Conservation (phyloP, 2,113 vertebrate species). For the Corydoras sp. region DNA sequence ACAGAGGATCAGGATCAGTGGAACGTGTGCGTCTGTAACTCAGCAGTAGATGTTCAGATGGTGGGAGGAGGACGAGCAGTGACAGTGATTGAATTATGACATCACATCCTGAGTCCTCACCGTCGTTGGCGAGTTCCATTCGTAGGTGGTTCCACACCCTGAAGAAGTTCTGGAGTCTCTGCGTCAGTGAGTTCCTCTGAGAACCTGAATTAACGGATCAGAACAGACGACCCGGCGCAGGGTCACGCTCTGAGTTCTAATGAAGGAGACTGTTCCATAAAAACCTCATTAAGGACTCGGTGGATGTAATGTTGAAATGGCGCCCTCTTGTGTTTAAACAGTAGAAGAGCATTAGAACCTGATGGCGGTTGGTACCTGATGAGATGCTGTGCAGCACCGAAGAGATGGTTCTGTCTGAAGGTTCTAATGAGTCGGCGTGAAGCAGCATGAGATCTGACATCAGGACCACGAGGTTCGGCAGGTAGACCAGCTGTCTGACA, state of each 20-base stretch:
- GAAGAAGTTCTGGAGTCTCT: constrained; percentile 56
- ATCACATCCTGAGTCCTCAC: constrained; percentile 44
- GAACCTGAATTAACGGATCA: constrained; percentile 38
- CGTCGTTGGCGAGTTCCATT: constrained; percentile 55
- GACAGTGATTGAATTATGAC: neutral
- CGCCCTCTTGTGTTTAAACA: too few relatives aligned
- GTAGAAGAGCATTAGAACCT: too few relatives aligned
- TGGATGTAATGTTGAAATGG: too few relatives aligned
- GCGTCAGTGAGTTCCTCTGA: constrained; percentile 50
- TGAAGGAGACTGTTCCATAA: too few relatives aligned
- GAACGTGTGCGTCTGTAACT: neutral
- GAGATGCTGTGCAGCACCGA: constrained; percentile 48
- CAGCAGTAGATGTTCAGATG: too few relatives aligned
- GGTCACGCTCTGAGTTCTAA: too few relatives aligned
- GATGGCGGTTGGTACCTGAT: constrained; percentile 13
- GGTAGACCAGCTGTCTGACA: constrained; percentile 53
- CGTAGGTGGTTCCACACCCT: constrained; percentile 62
- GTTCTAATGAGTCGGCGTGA: constrained; percentile 23
- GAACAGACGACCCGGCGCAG: too few relatives aligned
- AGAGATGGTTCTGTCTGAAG: constrained; percentile 33
- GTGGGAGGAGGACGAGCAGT: too few relatives aligned
- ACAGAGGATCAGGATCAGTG: neutral
- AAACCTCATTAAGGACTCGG: too few relatives aligned
- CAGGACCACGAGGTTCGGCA: constrained; percentile 58
- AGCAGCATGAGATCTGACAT: constrained; percentile 58